phyloP scores from a whole-genome alignment of 2,888 invertebrate species.

The Conomelus anceps region DNA sequence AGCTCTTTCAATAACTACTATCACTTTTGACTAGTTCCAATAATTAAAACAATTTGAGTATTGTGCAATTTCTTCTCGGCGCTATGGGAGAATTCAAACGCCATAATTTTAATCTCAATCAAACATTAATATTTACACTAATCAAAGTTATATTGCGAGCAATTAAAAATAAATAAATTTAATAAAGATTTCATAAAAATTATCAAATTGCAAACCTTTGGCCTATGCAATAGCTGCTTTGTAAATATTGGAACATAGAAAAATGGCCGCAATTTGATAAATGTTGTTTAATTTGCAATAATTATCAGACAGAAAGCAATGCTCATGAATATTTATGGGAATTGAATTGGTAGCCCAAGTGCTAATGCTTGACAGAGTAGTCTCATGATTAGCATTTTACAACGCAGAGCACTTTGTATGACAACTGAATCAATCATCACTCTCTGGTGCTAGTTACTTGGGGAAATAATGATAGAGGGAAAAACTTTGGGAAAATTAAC shows the following conservation, averaged over 20 bases:
- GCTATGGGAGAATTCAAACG: no score
- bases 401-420: background rate
- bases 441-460: background rate
- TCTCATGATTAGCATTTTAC: background rate
- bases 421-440: background rate
- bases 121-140: no score
- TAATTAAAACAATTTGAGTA: no score
- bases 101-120: no score
- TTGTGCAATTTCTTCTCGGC: no score
- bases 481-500: background rate
- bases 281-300: background rate
- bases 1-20: no score
- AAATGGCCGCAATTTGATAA: background rate
- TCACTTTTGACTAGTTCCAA: no score
- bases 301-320: background rate
- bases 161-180: no score
- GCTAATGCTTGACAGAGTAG: background rate
- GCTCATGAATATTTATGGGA: background rate
- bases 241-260: background rate
- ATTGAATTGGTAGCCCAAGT: background rate
- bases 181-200: background rate
- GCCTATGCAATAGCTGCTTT: no score
- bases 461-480: no score
- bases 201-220: background rate
- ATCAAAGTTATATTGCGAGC: no score